A percentile compares a stretch with the other conserved stretches of the same genome.
These are phyloP conservation scores for Phrynosoma platyrhinos DNA, from an alignment of 2,113 vertebrate genomes.

Conservation along the genomic window DNA sequence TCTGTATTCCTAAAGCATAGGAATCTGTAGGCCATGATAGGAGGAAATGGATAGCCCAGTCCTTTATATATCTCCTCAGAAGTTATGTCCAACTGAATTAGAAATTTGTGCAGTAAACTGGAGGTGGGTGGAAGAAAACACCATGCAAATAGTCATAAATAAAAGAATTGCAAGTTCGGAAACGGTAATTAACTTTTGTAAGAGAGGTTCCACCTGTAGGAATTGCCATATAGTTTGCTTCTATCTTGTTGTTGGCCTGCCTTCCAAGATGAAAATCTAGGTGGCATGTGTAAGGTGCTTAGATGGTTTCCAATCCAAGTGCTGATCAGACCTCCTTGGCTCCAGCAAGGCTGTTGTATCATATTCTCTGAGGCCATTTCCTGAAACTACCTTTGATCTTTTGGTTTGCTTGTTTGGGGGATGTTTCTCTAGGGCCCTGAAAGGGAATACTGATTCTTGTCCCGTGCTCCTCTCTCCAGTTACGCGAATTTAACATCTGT, in stretches of 20 bases:
- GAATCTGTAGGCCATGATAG: not conserved
- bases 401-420: not conserved
- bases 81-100: not conserved
- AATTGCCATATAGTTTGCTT: no score
- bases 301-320: no score
- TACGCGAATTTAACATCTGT: conserved; percentile 97
- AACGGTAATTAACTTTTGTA: not conserved
- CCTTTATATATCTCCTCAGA: not conserved
- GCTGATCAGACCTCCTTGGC: not conserved
- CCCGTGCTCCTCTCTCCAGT: conserved; percentile 62
- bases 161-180: not conserved
- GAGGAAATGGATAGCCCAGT: not conserved
- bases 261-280: not conserved
- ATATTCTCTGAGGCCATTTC: not conserved
- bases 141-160: not conserved
- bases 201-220: not conserved
- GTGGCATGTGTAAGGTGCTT: not conserved
- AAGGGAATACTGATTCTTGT: not conserved
- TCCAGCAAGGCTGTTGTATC: not conserved
- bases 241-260: no score
- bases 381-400: not conserved
- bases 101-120: not conserved
- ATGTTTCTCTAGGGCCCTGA: fast-evolving
- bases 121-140: no score
- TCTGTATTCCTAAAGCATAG: not conserved